Base-by-base conservation (phyloP, 2,888 invertebrate genomes). In the Xiphydria camelus region DNA sequence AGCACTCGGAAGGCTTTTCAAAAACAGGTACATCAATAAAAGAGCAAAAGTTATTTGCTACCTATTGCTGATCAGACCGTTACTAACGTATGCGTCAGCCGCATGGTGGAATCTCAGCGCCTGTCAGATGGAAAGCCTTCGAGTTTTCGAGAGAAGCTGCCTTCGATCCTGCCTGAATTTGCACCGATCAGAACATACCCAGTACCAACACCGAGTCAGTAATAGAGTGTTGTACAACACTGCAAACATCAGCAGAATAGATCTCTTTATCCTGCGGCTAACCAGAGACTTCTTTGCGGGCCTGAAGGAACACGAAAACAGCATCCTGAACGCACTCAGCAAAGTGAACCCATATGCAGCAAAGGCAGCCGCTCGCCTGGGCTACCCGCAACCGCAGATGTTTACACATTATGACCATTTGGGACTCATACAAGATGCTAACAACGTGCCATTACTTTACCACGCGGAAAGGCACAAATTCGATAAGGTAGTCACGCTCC, bases 81-180 rank as follows among this genome's bases (percentile, higher is more conserved):
- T 54, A 2, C 2, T 52, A 0, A 49, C 53, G 1, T 53, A 53
- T 14, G 50, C 41, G 1, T 18, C 39, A 1, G 52, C 47, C 5
- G 29, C 49, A 1, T 47, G 47, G 25, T 57, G 43, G 32, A 57
- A 58, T 14, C 15, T 45, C 0, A 32, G 41, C 2, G 49, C 53
- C 0, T 17, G 48, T 0, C 7, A 26, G 1, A 53, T 53, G 42
- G 53, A 57, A 44, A 53, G 44, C 26, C 2, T 57, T 1, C 15
- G 57, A 21, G 25, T 3, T 4, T 52, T 49, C 17, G 53, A 38
- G 35, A 35, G 53, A 34, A 33, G 20, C 4, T 53, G 53, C 14
- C 21, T 53, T 3, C 18, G 45, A 9, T 17, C 23, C 1, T 19
- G 14, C n/a, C 38, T 47, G 4, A 20, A 22, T 6, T 14, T 32